These are phyloP conservation scores for Chanos chanos DNA, from an alignment of 2,797 vertebrate species.

Conservation along the genomic window DNA sequence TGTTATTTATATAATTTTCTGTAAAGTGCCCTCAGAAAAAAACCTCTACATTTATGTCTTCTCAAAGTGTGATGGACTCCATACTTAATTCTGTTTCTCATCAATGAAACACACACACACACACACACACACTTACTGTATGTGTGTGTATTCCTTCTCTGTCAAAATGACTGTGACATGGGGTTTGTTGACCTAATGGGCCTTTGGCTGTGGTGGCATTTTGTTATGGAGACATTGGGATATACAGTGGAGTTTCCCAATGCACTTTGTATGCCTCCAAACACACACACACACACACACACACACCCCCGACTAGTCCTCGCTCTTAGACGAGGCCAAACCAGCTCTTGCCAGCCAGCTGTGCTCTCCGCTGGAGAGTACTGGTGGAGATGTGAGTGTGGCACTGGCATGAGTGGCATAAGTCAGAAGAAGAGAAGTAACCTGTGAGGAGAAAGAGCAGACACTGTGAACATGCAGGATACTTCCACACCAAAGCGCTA, in stretches of 20 bases:
- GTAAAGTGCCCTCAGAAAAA: conserved; percentile 51
- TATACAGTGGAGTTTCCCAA: conserved; percentile 25
- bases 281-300: conserved; percentile 16
- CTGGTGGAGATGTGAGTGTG: background rate
- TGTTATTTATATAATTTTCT: conserved; percentile 55
- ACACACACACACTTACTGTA: conserved; percentile 29
- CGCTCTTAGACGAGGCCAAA: no score
- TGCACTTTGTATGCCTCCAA: conserved; percentile 22
- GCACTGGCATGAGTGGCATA: conserved; percentile 49
- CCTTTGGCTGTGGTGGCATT: conserved; percentile 33
- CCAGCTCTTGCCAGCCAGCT: conserved; percentile 62
- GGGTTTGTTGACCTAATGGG: conserved; percentile 55
- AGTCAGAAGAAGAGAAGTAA: conserved; percentile 56
- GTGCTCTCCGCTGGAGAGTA: no score
- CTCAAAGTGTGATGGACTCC: conserved; percentile 29
- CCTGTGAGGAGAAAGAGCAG: conserved; percentile 57
- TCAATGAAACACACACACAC: conserved; percentile 58
- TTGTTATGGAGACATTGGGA: conserved; percentile 26
- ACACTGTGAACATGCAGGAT: conserved; percentile 8
- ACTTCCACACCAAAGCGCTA: no score
- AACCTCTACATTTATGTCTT: conserved; percentile 54
- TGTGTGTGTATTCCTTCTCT: conserved; percentile 51
- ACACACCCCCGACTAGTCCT: background rate
- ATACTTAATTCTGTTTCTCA: conserved; percentile 51
- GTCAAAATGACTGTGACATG: conserved; percentile 50